Conservation (phyloP, 2,797 vertebrate species). For the Hipposideros larvatus region DNA sequence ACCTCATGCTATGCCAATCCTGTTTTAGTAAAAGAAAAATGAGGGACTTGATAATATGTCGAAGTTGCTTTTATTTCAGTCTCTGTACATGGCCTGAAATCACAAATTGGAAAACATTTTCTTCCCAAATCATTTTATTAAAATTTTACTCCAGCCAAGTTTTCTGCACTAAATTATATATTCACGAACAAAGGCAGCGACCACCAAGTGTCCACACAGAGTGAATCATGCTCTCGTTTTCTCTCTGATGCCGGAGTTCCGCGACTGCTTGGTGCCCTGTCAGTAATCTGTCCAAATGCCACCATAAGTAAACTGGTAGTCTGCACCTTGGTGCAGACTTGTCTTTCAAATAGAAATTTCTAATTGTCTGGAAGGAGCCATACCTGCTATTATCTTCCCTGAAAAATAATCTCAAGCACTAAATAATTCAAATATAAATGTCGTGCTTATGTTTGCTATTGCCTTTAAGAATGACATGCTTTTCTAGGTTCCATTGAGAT, state of each 20-base stretch:
- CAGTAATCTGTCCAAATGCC: slow-evolving; percentile 48
- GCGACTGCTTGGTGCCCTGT: background rate
- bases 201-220: background rate
- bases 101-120: background rate
- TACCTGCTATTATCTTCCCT: slow-evolving; percentile 12
- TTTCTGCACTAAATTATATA: slow-evolving; percentile 62
- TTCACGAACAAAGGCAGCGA: slow-evolving; percentile 37
- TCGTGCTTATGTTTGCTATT: background rate
- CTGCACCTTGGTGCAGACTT: background rate
- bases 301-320: background rate
- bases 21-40: slow-evolving; percentile 25
- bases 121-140: slow-evolving; percentile 51
- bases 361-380: slow-evolving; percentile 67
- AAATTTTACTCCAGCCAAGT: slow-evolving; percentile 15
- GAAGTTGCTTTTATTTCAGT: slow-evolving; percentile 45
- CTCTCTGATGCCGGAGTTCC: background rate
- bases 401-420: slow-evolving; percentile 50
- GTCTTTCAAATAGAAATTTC: slow-evolving; percentile 41
- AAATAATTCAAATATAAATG: slow-evolving; percentile 66
- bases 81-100: slow-evolving; percentile 9
- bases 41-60: slow-evolving; percentile 30
- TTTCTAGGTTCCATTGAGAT: background rate
- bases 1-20: slow-evolving; percentile 10
- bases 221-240: background rate
- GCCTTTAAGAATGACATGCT: background rate